Evolutionary conservation across 1,140 invertebrate genomes (phyloP), one percentile per base, ranked within the genome.

Genomic region (Drosophila parvula): DNA sequence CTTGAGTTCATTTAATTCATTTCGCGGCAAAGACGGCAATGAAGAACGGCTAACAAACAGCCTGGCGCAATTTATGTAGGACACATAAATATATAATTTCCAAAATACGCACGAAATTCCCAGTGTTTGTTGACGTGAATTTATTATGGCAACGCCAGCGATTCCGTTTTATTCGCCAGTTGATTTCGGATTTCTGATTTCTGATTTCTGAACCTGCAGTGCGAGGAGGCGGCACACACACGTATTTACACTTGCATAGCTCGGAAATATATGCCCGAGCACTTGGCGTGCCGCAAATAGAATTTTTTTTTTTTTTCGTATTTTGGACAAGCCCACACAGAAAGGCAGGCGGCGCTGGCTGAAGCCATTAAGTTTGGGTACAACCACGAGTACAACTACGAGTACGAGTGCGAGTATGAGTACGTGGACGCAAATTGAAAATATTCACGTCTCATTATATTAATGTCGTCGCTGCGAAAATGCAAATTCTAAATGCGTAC

Each of bases 361-460:
- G 28, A 30, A 56, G 60, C 48, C 64, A 71, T 50, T 51, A 65
- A 65, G 65, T 50, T 34, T 48, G 60, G 11, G 36, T 38, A 38
- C 36, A 5, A 40, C 14, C n/a, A n/a, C 38, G 14, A 40, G 8
- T 10, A 38, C 32, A 8, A 53, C 30, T 22, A 3, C 27, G 9
- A 32, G 47, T 50, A 28, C 27, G 14, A 48, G 55, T 32, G 30
- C 55, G 11, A 27, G 62, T 30, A 47, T n/a, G n/a, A n/a, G n/a
- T 22, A 22, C 38, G 59, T 50, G 65, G 44, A 48, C 36, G 30
- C 5, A 76, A 78, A 68, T 60, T 77, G 63, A 77, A 77, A 77
- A 68, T 77, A 77, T 77, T 77, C 74, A 77, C 74, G 74, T 77
- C 73, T 68, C 74, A 77, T 77, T 77, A 68, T 68, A 77, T 77